phyloP scores from a whole-genome alignment of 2,888 invertebrate genomes.

The Lithosia quadra region DNA sequence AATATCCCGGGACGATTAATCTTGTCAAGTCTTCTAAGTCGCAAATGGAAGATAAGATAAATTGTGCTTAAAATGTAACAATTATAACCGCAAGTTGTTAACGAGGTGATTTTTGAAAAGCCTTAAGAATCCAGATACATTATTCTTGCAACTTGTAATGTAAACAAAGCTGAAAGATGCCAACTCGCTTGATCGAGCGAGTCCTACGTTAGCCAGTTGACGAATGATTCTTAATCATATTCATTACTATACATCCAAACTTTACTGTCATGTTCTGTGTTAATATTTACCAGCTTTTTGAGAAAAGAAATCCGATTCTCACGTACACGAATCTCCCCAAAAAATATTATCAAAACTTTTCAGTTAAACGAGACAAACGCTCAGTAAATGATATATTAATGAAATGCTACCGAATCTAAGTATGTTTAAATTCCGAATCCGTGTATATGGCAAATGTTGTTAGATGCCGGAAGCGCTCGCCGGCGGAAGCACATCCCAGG shows the following conservation, averaged over 20 bases:
- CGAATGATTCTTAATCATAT: neutral
- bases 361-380: neutral
- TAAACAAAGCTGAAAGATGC: neutral
- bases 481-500: constrained; percentile 56
- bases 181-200: too few species aligned
- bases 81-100: neutral
- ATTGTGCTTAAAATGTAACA: constrained; percentile 1
- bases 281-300: too few species aligned
- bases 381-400: neutral
- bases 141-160: neutral
- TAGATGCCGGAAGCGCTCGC: constrained; percentile 58
- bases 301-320: too few species aligned
- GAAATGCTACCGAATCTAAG: constrained; percentile 19
- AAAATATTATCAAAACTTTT: neutral
- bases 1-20: neutral
- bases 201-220: too few species aligned
- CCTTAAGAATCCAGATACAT: neutral
- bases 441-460: constrained; percentile 57
- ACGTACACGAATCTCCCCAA: too few species aligned
- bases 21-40: neutral
- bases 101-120: neutral
- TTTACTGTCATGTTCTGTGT: too few species aligned
- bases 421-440: constrained; percentile 43
- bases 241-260: neutral
- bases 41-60: constrained; percentile 7